These are phyloP conservation scores for Ctena decussata DNA, from an alignment of 2,888 invertebrate genomes.

Conservation along the genomic window DNA sequence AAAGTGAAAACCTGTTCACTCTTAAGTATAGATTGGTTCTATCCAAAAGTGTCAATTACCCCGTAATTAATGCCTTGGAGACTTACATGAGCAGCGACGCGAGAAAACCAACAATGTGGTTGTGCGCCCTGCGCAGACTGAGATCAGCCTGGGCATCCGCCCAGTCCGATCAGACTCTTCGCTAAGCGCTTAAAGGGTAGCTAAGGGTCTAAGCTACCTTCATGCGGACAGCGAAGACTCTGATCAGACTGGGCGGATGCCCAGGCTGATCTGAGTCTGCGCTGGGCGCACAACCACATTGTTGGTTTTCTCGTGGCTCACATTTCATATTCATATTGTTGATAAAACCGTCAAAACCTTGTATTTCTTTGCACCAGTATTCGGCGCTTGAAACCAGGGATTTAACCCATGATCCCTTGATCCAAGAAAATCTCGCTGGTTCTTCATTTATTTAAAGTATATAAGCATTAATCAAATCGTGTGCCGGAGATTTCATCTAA, in stretches of 20 bases:
- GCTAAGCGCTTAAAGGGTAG: no score
- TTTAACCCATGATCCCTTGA: background rate
- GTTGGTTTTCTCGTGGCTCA: no score
- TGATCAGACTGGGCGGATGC: no score
- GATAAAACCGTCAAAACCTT: constrained; percentile 46
- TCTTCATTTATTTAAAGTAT: constrained; percentile 53
- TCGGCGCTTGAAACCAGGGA: background rate
- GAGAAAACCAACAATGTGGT: no score
- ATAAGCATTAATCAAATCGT: constrained; percentile 60
- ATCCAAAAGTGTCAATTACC: constrained; percentile 60
- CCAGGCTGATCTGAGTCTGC: no score
- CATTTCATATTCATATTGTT: constrained; percentile 32
- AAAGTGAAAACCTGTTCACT: background rate
- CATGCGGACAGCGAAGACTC: no score
- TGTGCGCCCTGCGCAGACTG: no score
- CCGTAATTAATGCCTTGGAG: constrained; percentile 60
- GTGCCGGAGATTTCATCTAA: constrained; percentile 58
- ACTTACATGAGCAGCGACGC: no score
- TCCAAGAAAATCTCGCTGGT: constrained; percentile 4
- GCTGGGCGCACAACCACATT: no score
- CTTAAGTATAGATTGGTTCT: background rate
- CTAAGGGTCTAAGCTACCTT: no score
- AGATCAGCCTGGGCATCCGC: no score
- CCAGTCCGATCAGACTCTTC: no score
- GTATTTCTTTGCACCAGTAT: background rate